A percentile compares a stretch with the other conserved stretches of the same genome.
These are phyloP conservation scores for Tholera decimalis DNA, from an alignment of 2,888 invertebrate genomes.

Conservation along the genomic window DNA sequence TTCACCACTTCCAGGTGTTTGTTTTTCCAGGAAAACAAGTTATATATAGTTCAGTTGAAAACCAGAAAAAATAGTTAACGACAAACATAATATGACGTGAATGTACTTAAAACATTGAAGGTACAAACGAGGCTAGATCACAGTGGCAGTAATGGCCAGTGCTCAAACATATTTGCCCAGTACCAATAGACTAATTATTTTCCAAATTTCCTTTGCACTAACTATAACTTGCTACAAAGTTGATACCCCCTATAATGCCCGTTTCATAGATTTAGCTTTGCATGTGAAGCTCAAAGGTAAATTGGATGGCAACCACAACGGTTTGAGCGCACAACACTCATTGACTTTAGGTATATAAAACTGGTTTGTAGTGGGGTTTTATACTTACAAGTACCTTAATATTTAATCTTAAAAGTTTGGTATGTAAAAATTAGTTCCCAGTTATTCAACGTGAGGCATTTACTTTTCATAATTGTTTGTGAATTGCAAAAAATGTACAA, in stretches of 20 bases:
- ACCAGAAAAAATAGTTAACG: neutral
- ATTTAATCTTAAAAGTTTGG: slow-evolving; percentile 26
- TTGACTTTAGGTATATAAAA: slow-evolving; percentile 70
- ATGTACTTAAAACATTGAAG: slow-evolving; percentile 1
- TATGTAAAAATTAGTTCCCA: neutral
- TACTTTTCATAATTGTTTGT: slow-evolving; percentile 1
- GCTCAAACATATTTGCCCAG: slow-evolving; percentile 38
- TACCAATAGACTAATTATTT: slow-evolving; percentile 64
- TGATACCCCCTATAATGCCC: slow-evolving; percentile 60
- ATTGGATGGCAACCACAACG: slow-evolving; percentile 84
- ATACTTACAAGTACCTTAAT: slow-evolving; percentile 45
- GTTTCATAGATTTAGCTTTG: slow-evolving; percentile 71
- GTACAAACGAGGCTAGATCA: slow-evolving; percentile 12
- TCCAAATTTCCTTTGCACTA: slow-evolving; percentile 58
- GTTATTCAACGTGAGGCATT: neutral
- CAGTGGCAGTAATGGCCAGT: neutral
- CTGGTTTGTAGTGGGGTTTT: slow-evolving; percentile 68
- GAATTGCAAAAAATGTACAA: slow-evolving; percentile 1
- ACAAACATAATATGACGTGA: neutral
- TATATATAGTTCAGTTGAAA: too few relatives aligned
- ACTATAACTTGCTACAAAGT: slow-evolving; percentile 58
- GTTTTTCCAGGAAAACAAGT: too few relatives aligned
- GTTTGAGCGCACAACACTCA: slow-evolving; percentile 70
- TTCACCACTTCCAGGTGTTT: too few relatives aligned
- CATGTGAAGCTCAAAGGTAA: slow-evolving; percentile 82